phyloP scores from a whole-genome alignment of 2,113 vertebrate genomes.

The Todiramphus saurophagus region DNA sequence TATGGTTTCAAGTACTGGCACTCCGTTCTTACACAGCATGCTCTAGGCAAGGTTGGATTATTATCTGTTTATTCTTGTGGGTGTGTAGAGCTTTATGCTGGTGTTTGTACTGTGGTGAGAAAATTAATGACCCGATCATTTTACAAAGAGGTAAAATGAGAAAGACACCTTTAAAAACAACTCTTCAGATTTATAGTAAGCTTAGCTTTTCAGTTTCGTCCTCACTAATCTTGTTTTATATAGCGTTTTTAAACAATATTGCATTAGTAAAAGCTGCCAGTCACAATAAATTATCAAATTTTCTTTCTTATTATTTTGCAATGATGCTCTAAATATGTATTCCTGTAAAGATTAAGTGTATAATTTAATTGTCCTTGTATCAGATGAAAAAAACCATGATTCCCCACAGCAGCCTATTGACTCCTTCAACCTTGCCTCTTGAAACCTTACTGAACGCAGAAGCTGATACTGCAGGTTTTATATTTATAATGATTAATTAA shows the following conservation, averaged over 20 bases:
- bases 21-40: background rate
- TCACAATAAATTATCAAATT: slow-evolving; percentile 36
- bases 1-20: background rate
- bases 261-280: slow-evolving; percentile 34
- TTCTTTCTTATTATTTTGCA: slow-evolving; percentile 11
- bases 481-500: slow-evolving; percentile 90
- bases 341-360: slow-evolving; percentile 65
- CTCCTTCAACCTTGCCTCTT: slow-evolving; percentile 84
- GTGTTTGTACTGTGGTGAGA: background rate
- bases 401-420: slow-evolving; percentile 79
- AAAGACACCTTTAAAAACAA: background rate
- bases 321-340: slow-evolving; percentile 44
- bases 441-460: slow-evolving; percentile 78
- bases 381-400: slow-evolving; percentile 67
- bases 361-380: slow-evolving; percentile 78
- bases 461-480: slow-evolving; percentile 86
- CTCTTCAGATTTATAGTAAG: slow-evolving; percentile 3
- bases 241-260: slow-evolving; percentile 8
- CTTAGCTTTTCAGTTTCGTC: slow-evolving; percentile 16
- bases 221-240: background rate
- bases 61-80: background rate
- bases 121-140: background rate
- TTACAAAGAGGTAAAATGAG: background rate
- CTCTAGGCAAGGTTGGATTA: background rate
- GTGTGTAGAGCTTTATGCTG: background rate